Evolutionary conservation across 2,113 vertebrate genomes (phyloP), one percentile per base, ranked within the genome.

Genomic region (Chelonoidis abingdonii): DNA sequence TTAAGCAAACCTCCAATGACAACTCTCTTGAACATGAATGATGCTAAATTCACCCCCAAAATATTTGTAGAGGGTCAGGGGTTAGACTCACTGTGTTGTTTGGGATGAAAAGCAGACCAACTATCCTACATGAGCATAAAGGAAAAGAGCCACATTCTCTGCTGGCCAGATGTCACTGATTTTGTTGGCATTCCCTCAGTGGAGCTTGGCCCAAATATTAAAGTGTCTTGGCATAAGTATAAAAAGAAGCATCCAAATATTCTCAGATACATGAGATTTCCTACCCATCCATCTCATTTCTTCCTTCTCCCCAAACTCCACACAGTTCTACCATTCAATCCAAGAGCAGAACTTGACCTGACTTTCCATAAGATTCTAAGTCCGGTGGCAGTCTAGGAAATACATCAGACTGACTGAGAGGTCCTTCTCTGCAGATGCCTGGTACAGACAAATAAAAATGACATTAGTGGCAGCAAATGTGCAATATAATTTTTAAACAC

Each of bases 231-330:
- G 89, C 95, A 92, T 90, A 82, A 54, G 84, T 54, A 80, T 91
- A 69, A 90, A 96, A 89, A 1, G 7, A 93, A 93, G 89, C 84
- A 93, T 95, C 93, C 83, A 93, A 84, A 92, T 0, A 2, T 53
- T 93, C 87, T 54, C 57, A 89, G 94, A 96, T 96, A 95, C 54
- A 97, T 93, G 87, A 93, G 89, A 90, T 91, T 93, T 94, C 93
- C 89, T 96, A 81, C n/a, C 5, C 41, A 91, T 90, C 86, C 65
- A 54, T 96, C 88, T 80, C 21, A 25, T 84, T 94, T 96, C 88
- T 76, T 95, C 88, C 92, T 90, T 86, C 94, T 93, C 93, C 84
- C 82, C 0, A 0, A 91, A 35, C 59, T 93, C 94, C 83, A 90
- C 80, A 90, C n/a, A n/a, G 84, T 69, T 41, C 31, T 94, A 50